These are phyloP conservation scores for Drosophila nebulosa DNA, from an alignment of 1,140 invertebrate species.

Conservation along the genomic window DNA sequence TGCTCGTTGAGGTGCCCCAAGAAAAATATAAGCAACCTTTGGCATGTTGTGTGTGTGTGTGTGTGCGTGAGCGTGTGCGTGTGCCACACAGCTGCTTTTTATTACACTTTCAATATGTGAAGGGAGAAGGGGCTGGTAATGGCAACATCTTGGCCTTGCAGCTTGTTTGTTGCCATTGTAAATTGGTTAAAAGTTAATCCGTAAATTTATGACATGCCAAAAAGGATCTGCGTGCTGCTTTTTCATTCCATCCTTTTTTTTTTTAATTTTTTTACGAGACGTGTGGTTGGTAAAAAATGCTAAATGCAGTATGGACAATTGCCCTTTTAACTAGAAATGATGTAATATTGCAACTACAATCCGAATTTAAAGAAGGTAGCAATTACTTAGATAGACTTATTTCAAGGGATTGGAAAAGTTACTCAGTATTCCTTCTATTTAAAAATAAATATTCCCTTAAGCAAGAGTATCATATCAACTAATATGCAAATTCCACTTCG, in stretches of 20 bases:
- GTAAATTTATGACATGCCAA: constrained; percentile 77
- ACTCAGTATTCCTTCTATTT: no score
- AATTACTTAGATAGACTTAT: no score
- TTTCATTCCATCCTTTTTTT: constrained; percentile 5
- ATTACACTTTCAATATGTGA: constrained; percentile 75
- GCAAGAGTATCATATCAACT: constrained; percentile 8
- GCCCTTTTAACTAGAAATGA: constrained; percentile 69
- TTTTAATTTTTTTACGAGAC: constrained; percentile 14
- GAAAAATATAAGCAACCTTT: constrained; percentile 47
- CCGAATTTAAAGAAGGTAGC: constrained; percentile 6
- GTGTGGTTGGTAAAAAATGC: constrained; percentile 43
- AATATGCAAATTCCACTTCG: constrained; percentile 25
- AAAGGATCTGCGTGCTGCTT: constrained; percentile 56
- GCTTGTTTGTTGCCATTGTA: constrained; percentile 65
- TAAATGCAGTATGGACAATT: constrained; percentile 71
- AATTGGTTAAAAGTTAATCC: constrained; percentile 79
- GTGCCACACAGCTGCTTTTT: constrained; percentile 66
- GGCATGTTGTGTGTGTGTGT: constrained; percentile 4
- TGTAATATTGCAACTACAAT: constrained; percentile 26
- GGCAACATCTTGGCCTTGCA: constrained; percentile 36
- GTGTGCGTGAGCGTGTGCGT: constrained; percentile 10
- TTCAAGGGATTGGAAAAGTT: no score
- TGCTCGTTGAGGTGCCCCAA: constrained; percentile 73
- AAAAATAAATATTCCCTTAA: not conserved
- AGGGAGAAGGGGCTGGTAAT: constrained; percentile 37